phyloP scores from a whole-genome alignment of 2,113 vertebrate genomes.

The Raja brachyura region DNA sequence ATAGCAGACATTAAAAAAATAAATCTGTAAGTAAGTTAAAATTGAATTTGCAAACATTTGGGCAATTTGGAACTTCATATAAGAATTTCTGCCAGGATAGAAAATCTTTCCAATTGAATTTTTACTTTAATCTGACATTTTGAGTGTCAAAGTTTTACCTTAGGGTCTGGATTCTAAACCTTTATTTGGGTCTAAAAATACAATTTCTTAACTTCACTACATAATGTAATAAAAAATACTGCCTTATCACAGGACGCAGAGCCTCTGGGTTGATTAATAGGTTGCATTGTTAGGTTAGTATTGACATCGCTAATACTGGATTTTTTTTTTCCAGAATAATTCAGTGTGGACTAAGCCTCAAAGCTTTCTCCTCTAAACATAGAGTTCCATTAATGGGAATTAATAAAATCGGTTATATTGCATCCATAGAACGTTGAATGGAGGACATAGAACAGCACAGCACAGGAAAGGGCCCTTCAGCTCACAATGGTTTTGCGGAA shows the following conservation, averaged over 20 bases:
- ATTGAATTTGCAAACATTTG: not conserved
- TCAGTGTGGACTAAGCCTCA: not conserved
- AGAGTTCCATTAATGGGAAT: not conserved
- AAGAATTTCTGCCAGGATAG: not conserved
- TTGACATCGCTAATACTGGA: not conserved
- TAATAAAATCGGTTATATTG: not conserved
- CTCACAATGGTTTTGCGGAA: too few relatives aligned
- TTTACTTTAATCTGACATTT: slow-evolving; percentile 28
- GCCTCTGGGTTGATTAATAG: not conserved
- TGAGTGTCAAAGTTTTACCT: not conserved
- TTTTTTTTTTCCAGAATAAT: not conserved
- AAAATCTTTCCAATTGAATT: not conserved
- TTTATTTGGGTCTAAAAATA: slow-evolving; percentile 16
- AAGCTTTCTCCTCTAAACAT: not conserved
- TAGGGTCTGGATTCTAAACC: not conserved
- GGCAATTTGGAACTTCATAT: not conserved
- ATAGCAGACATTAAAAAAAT: not conserved
- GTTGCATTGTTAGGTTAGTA: not conserved
- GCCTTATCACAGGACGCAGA: not conserved
- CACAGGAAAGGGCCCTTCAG: too few relatives aligned
- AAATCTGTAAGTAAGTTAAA: not conserved
- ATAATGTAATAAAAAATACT: not conserved
- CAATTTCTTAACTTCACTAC: not conserved
- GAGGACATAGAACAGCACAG: too few relatives aligned
- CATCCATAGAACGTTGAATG: too few relatives aligned